Base-by-base conservation (phyloP, 2,888 invertebrate genomes). In the Cryptocheilus praepositus region DNA sequence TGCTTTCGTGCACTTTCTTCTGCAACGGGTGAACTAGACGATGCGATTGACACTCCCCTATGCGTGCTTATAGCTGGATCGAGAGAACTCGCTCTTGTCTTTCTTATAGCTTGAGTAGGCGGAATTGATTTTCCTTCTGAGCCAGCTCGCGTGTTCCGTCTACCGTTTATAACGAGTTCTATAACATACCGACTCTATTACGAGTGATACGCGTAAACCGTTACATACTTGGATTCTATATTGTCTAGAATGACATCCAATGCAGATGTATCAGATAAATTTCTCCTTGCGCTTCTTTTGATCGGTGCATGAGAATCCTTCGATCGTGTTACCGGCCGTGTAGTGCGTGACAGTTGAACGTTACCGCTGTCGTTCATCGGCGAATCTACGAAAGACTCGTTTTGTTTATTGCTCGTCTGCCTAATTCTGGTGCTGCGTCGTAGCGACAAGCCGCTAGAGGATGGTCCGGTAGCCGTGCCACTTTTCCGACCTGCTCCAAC, bases 1-100 rank as follows among this genome's bases (percentile, higher is more conserved):
- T 46, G 69, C 11, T 56, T 44, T 0, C 18, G n/a, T 13, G 73
- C 73, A 66, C 74, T 61, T 62, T 85, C 85, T 55, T 86, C 85
- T 4, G 65, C 43, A 11, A 84, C 72, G 7, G 74, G 69, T n/a
- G 81, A 79, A 64, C 82, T 71, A 0, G 72, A 63, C 8, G 83
- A 74, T 28, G 81, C 21, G 7, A 74, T 68, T 0, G 82, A 84
- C 52, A 79, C 75, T 21, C 78, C 71, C 19, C 66, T 81, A 18
- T 65, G 79, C 36, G 69, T 71, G 28, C 74, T 85, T 0, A 63
- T 5, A 7, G 82, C 82, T 0, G 76, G 78, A 43, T 79, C 86
- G 56, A 84, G 71, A 3, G 87, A 87, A 59, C 71, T 84, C 7
- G 86, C 83, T 73, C 87, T 80, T 16, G 83, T 85, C 61, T 71